Conservation (phyloP, 2,113 vertebrate species). For the Gavia stellata region DNA sequence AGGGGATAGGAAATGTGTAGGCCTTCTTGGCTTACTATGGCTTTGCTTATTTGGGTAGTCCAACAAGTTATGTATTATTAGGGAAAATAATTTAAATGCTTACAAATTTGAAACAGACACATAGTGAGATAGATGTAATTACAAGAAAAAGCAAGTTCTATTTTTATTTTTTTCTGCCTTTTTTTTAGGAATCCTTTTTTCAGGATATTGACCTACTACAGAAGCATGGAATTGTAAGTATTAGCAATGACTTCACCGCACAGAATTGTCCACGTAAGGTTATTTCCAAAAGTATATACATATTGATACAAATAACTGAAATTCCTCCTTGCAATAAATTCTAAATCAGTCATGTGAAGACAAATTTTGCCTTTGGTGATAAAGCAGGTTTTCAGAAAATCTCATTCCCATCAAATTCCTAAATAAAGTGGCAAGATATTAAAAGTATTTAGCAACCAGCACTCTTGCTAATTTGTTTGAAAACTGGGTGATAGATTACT, state of each 20-base stretch:
- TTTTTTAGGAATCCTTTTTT: slow-evolving; percentile 89
- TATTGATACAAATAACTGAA: not conserved
- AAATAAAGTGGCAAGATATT: slow-evolving; percentile 37
- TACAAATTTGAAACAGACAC: not conserved
- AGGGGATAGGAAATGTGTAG: not conserved
- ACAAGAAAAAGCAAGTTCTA: not conserved
- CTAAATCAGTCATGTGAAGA: not conserved
- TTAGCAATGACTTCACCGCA: not conserved
- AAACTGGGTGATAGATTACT: slow-evolving; percentile 43
- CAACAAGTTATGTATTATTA: not conserved
- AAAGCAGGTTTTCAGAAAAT: slow-evolving; percentile 27
- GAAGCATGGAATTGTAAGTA: slow-evolving; percentile 97
- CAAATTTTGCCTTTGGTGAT: not conserved
- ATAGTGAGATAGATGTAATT: not conserved
- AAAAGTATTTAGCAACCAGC: slow-evolving; percentile 23
- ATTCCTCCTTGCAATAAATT: not conserved
- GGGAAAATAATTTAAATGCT: not conserved
- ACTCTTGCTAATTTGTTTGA: slow-evolving; percentile 47
- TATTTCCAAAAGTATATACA: not conserved
- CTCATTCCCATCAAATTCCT: not conserved
- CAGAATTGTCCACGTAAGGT: not conserved
- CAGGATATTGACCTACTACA: slow-evolving; percentile 96
- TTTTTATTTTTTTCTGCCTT: not conserved
- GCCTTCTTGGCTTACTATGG: not conserved
- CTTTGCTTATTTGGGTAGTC: not conserved